These are phyloP conservation scores for Drosophila willistoni DNA, from an alignment of 1,140 invertebrate genomes.

Conservation along the genomic window DNA sequence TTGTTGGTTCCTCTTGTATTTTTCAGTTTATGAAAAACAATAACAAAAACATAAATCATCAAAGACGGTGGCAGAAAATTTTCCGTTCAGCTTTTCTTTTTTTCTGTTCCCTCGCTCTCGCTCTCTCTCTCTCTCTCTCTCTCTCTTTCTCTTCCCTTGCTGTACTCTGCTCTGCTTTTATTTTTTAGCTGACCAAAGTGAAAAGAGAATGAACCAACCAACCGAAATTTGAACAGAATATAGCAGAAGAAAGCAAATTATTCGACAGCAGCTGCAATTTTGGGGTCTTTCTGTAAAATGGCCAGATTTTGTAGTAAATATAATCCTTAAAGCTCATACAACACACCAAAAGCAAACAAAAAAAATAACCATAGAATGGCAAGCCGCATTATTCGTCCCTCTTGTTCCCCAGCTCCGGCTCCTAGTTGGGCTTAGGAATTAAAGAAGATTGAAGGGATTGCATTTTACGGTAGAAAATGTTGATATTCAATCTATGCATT, in stretches of 20 bases:
- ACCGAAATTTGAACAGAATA: slow-evolving; percentile 27
- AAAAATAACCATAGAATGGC: not conserved
- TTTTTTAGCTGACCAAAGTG: slow-evolving; percentile 59
- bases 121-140: not conserved
- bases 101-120: not conserved
- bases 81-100: slow-evolving; percentile 39
- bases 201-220: slow-evolving; percentile 46
- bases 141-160: no score
- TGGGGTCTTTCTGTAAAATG: slow-evolving; percentile 22
- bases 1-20: slow-evolving; percentile 23
- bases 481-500: not conserved
- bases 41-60: slow-evolving; percentile 79
- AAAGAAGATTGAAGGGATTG: not conserved
- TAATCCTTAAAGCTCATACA: not conserved
- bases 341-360: not conserved
- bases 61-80: slow-evolving; percentile 52
- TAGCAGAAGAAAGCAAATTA: slow-evolving; percentile 8
- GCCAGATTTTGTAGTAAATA: slow-evolving; percentile 6
- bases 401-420: no score
- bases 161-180: not conserved
- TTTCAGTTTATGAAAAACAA: slow-evolving; percentile 65
- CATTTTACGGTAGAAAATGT: not conserved
- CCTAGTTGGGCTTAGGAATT: not conserved
- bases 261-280: slow-evolving; percentile 69
- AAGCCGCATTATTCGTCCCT: not conserved